Base-by-base conservation (phyloP, 2,113 vertebrate genomes). In the Platichthys flesus region DNA sequence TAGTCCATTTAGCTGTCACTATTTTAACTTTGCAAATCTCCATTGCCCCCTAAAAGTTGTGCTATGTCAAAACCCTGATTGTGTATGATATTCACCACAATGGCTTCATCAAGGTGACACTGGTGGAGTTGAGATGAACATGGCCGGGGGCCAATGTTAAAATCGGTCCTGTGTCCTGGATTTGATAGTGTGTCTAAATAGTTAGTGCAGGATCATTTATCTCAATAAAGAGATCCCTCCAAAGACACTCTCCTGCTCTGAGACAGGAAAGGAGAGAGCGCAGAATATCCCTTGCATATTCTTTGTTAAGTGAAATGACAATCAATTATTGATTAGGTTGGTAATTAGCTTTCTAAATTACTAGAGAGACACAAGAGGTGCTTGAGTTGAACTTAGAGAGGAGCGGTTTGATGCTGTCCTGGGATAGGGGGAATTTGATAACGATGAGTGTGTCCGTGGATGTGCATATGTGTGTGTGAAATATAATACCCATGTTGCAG, bases 61-160 rank as follows among this genome's bases (percentile, higher is more conserved):
- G 4, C 18, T 67, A 10, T 58, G 35, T 60, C 64, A 76, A 69
- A 62, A 66, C 64, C 65, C 58, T 52, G 13, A 71, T 26, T 52
- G 40, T 60, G 60, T 64, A 76, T 71, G 40, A 68, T 51, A 51
- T 63, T 81, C 42, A 18, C 23, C 73, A 21, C 45, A 42, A 70
- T 52, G 67, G 8, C 66, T 70, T 82, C 71, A 86, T 82, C 82
- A 86, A 86, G 78, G 89, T 87, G 89, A 87, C 80, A 81, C 72
- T 82, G 58, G 14, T 63, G 56, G 35, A 74, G 59, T 31, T 21
- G 47, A 65, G 65, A n/a, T 67, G 67, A 67, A 68, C 24, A 51
- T 84, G 80, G 77, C 84, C 52, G 5, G 16, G 16, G 56, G 77
- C 72, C 82, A 79, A 40, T 45, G 51, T 51, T 70, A 56, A 45